Evolutionary conservation across 2,888 invertebrate species (phyloP), one percentile per base, ranked within the genome.

Genomic region (Bhutanitis thaidina): DNA sequence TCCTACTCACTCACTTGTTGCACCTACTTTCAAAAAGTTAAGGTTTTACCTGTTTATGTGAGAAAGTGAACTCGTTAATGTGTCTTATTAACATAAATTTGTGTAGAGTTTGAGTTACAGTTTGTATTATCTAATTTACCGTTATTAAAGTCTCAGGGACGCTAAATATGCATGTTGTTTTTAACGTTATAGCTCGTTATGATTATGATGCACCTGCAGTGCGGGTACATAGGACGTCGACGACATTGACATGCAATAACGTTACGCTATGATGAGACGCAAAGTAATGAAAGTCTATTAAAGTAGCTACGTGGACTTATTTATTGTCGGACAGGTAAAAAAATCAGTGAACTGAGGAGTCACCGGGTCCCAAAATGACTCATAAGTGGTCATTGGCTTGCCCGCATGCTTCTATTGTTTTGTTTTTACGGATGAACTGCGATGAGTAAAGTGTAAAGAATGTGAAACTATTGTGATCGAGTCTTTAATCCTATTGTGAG

Each of bases 1-100:
- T 55, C 55, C 46, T 68, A 60, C 61, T 61, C 68, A 67, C 72
- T 58, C 56, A 59, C 65, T 68, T 67, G 65, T 69, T 68, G 69
- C 83, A 79, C 70, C 76, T 67, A 85, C 82, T 86, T 88, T 88
- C 80, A 76, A 79, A 79, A 81, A 66, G 57, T 72, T 65, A 67
- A 66, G 69, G 72, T 65, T 78, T 77, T 74, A 76, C 74, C 69
- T 74, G 73, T 77, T 61, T 78, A 73, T 68, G 68, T 76, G 78
- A 77, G 77, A 84, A 83, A 85, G 85, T 81, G 74, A 77, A 71
- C 59, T 58, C 67, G 64, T 63, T 73, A 72, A 27, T 43, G 46
- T 36, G 30, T 59, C 69, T 63, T 71, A 73, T 70, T 77, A 69
- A 72, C 67, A 70, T 73, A 62, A 59, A 56, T 60, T 53, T 65